phyloP scores from a whole-genome alignment of 2,797 vertebrate species.

The Enteromius afrohamiltoni region DNA sequence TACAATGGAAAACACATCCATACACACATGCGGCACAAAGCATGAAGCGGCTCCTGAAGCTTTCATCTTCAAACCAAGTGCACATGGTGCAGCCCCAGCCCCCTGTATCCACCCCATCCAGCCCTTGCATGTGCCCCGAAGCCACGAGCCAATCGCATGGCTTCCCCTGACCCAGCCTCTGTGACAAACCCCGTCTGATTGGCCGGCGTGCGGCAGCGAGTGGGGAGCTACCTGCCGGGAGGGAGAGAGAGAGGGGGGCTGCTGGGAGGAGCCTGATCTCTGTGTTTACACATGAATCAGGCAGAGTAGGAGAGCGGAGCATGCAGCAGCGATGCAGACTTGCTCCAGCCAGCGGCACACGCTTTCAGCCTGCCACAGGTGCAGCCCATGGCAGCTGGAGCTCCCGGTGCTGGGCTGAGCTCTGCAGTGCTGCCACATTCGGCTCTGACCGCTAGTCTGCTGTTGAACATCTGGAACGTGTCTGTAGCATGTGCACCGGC shows the following conservation, averaged over 20 bases:
- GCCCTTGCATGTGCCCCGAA: slow-evolving; percentile 55
- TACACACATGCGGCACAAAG: slow-evolving; percentile 36
- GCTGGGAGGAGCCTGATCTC: slow-evolving; percentile 43
- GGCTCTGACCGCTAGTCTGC: slow-evolving; percentile 57
- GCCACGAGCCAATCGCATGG: slow-evolving; percentile 65
- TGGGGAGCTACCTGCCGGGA: slow-evolving; percentile 34
- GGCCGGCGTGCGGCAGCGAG: slow-evolving; percentile 57
- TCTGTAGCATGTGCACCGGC: slow-evolving; percentile 51
- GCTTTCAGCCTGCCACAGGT: slow-evolving; percentile 35
- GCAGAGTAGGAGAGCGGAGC: slow-evolving; percentile 44
- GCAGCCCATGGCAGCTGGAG: slow-evolving; percentile 38
- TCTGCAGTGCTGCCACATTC: slow-evolving; percentile 29
- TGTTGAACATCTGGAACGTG: slow-evolving; percentile 60
- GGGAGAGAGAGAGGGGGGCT: slow-evolving; percentile 62
- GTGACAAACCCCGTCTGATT: slow-evolving; percentile 65
- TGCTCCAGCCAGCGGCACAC: slow-evolving; percentile 19
- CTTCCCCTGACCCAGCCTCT: slow-evolving; percentile 52
- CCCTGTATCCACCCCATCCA: slow-evolving; percentile 62
- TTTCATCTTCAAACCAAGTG: slow-evolving; percentile 73
- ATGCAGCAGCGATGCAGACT: slow-evolving; percentile 46
- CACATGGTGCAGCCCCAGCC: slow-evolving; percentile 71
- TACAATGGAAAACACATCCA: slow-evolving; percentile 28
- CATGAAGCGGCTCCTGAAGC: slow-evolving; percentile 58
- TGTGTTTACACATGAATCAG: slow-evolving; percentile 56
- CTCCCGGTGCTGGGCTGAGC: slow-evolving; percentile 35